phyloP scores from a whole-genome alignment of 2,113 vertebrate species.

The Philantomba maxwellii region DNA sequence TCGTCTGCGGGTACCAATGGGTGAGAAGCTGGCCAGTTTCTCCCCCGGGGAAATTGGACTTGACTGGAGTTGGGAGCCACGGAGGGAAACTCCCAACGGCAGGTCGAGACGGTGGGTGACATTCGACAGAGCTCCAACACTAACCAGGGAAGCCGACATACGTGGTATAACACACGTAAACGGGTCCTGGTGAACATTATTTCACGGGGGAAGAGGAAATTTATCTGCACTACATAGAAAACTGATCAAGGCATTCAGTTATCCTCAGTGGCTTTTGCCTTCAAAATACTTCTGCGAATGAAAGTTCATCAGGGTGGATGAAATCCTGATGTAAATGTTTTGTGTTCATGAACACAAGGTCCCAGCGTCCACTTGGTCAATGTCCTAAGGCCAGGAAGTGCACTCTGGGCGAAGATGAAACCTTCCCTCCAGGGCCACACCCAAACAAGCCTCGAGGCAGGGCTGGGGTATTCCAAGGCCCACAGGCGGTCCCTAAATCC shows the following conservation, averaged over 20 bases:
- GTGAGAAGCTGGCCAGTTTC: background rate
- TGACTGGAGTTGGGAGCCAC: background rate
- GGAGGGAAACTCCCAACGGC: background rate
- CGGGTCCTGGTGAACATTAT: background rate
- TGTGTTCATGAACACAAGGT: slow-evolving; percentile 11
- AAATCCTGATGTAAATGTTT: background rate
- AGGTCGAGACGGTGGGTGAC: background rate
- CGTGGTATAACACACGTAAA: background rate
- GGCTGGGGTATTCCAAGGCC: no score
- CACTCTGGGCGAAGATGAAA: background rate
- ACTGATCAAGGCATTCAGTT: background rate
- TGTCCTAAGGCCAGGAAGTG: background rate
- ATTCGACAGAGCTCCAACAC: background rate
- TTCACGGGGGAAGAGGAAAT: background rate
- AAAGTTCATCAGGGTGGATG: background rate
- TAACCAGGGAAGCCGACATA: background rate
- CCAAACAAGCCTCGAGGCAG: background rate
- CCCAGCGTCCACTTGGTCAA: background rate
- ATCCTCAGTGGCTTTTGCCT: background rate
- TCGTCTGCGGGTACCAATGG: rapidly evolving
- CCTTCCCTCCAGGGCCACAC: background rate
- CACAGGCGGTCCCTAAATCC: background rate
- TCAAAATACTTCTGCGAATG: background rate
- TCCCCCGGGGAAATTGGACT: background rate
- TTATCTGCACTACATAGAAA: background rate